phyloP scores from a whole-genome alignment of 1,140 invertebrate species.

The Macrocentrus cingulum region DNA sequence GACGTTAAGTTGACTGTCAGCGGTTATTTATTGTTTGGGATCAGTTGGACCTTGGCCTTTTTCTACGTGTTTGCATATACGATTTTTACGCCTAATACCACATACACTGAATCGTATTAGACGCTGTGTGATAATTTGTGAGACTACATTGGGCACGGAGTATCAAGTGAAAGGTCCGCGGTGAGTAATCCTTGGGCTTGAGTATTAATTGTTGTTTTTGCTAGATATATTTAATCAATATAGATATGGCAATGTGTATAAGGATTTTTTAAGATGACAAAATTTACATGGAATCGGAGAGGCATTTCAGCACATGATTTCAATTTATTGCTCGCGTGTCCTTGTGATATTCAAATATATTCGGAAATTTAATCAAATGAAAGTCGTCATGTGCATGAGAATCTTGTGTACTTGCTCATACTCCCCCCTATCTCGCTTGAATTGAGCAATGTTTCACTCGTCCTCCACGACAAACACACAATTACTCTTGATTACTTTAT shows the following conservation, averaged over 20 bases:
- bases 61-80: not conserved
- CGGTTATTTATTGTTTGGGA: slow-evolving; percentile 36
- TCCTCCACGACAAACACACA: no score
- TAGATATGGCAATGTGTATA: no score
- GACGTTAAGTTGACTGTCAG: slow-evolving; percentile 5
- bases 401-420: no score
- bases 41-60: no score
- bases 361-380: not conserved
- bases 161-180: slow-evolving; percentile 21
- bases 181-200: not conserved
- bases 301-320: no score
- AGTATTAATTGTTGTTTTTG: not conserved
- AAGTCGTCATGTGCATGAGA: not conserved
- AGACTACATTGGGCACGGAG: slow-evolving; percentile 18
- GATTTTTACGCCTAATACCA: slow-evolving; percentile 9
- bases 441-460: no score
- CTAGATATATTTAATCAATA: not conserved
- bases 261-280: not conserved
- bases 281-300: not conserved
- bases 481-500: no score
- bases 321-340: not conserved
- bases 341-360: slow-evolving; percentile 7
- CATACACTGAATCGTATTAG: slow-evolving; percentile 19
- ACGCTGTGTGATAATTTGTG: slow-evolving; percentile 24
- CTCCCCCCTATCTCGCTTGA: no score